Percentiles rank a stretch among this genome's conserved stretches.
Conservation (phyloP, 2,888 invertebrate genomes). For the Agrenia bidenticulata region DNA sequence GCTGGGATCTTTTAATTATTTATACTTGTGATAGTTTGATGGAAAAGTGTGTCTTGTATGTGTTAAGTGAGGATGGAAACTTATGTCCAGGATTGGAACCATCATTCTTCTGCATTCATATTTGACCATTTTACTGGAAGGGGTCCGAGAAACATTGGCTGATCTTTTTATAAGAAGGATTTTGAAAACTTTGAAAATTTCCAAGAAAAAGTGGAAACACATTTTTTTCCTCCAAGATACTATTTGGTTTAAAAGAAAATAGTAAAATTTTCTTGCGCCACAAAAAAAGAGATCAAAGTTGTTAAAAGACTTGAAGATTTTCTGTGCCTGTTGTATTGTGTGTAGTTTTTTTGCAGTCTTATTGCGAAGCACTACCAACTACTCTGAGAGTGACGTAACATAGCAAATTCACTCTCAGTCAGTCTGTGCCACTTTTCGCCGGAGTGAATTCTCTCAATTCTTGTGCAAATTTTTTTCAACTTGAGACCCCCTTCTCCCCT, state of each 20-base stretch:
- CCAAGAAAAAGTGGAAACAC: no score
- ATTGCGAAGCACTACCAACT: slow-evolving; percentile 41
- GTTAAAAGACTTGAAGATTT: background rate
- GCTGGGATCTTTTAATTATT: no score
- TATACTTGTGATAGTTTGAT: no score
- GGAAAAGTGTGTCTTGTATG: background rate
- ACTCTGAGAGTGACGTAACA: slow-evolving; percentile 32
- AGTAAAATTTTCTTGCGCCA: no score
- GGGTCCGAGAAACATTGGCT: slow-evolving; percentile 52
- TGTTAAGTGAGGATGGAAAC: slow-evolving; percentile 46
- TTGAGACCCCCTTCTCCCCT: slow-evolving; percentile 41
- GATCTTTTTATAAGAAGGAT: no score
- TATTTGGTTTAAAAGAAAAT: no score
- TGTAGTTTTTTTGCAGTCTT: slow-evolving; percentile 22
- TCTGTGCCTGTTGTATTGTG: background rate
- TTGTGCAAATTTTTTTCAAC: slow-evolving; percentile 49
- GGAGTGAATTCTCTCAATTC: slow-evolving; percentile 49
- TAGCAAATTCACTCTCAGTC: slow-evolving; percentile 24
- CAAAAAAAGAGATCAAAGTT: no score
- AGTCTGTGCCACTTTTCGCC: slow-evolving; percentile 52
- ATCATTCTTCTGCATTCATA: slow-evolving; percentile 27
- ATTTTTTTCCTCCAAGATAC: no score
- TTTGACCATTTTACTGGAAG: slow-evolving; percentile 48
- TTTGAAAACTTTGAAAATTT: no score
- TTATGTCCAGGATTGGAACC: slow-evolving; percentile 20